Conservation (phyloP, 2,797 vertebrate genomes). For the Poecile montanus region DNA sequence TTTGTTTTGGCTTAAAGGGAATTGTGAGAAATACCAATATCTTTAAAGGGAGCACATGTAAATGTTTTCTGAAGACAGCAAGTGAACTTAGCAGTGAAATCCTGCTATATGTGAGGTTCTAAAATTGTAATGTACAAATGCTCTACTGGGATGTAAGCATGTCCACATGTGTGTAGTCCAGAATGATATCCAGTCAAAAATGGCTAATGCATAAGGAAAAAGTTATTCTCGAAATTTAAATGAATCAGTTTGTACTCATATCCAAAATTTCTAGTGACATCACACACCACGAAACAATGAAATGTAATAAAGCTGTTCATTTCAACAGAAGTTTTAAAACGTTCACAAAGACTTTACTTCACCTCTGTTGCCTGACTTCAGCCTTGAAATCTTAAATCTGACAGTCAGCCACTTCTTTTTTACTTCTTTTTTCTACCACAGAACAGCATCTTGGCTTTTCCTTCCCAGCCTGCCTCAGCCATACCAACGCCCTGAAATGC, state of each 20-base stretch:
- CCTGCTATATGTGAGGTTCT: not conserved
- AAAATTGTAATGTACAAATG: not conserved
- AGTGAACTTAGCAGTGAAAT: constrained; percentile 21
- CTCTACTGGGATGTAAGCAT: not conserved
- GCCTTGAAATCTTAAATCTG: not conserved
- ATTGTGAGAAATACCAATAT: not conserved
- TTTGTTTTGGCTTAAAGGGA: not conserved
- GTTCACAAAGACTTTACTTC: not conserved
- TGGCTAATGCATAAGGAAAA: not conserved
- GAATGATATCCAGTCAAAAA: not conserved
- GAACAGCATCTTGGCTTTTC: not conserved
- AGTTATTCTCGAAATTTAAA: not conserved
- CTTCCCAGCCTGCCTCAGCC: not conserved
- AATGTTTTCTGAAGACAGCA: constrained; percentile 30
- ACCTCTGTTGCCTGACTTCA: not conserved
- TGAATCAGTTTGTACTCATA: not conserved
- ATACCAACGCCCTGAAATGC: not conserved
- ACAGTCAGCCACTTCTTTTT: not conserved
- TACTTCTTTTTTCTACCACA: not conserved
- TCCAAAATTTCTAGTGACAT: not conserved
- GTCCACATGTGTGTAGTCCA: not conserved
- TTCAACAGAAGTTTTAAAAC: not conserved
- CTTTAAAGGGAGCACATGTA: not conserved
- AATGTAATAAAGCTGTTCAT: not conserved
- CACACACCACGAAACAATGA: constrained; percentile 9